Evolutionary conservation across 1,140 invertebrate species (phyloP), one percentile per base, ranked within the genome.

Genomic region (Nixonia krombeini): DNA sequence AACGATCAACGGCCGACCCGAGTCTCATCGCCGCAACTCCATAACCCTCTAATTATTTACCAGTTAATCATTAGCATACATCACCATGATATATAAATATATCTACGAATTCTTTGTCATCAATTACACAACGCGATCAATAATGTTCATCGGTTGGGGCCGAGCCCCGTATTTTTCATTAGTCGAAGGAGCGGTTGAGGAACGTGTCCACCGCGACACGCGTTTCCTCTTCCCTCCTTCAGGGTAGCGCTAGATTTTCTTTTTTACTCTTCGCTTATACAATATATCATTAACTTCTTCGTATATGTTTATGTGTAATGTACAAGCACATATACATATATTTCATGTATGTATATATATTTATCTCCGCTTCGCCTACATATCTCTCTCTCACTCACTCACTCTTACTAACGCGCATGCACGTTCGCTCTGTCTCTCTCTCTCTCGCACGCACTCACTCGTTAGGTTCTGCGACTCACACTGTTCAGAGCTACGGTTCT

Each of bases 1-100:
- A 58, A 63, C 16, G 41, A 50, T 58, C 31, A 41, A 40, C 44
- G n/a, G n/a, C n/a, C n/a, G n/a, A n/a, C n/a, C n/a, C n/a, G n/a
- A n/a, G n/a, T n/a, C n/a, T n/a, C n/a, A n/a, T n/a, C n/a, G n/a
- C n/a, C n/a, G n/a, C n/a, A n/a, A n/a, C n/a, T n/a, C n/a, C n/a
- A n/a, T n/a, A n/a, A n/a, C n/a, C n/a, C n/a, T n/a, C n/a, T n/a
- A n/a, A n/a, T n/a, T n/a, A n/a, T n/a, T n/a, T n/a, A n/a, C n/a
- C n/a, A n/a, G n/a, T n/a, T n/a, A n/a, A n/a, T 58, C 57, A 21
- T 61, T 45, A 63, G 51, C 66, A 26, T 42, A 55, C 63, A 57
- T 62, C 53, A 57, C 40, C 52, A 59, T 66, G 51, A 77, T 75
- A 72, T 70, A 80, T 76, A 79, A 81, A 80, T 79, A 79, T 72